Evolutionary conservation across 2,113 vertebrate genomes (phyloP), one percentile per base, ranked within the genome.

Genomic region (Oreocharis arfaki): DNA sequence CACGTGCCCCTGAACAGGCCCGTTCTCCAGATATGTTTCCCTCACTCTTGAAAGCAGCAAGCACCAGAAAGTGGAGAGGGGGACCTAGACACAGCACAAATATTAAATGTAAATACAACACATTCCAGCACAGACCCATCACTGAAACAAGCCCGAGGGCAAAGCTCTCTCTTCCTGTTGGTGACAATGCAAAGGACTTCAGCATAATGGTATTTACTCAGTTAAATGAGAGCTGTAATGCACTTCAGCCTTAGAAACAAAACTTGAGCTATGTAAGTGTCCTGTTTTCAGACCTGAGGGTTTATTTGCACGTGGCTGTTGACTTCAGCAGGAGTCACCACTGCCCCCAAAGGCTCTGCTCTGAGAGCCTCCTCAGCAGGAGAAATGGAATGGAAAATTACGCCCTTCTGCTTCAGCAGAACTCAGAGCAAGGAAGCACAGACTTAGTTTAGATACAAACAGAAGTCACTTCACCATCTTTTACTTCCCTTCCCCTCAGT

Each of bases 181-280:
- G 79, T 94, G 90, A 84, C 76, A 94, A 80, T 44, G 90, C 82
- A 90, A 88, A 93, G 76, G 73, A 81, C 85, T 94, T 88, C 75
- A 81, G 79, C 68, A 35, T 63, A 89, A 94, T 71, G 41, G 59
- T 90, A 90, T 96, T 96, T 96, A 93, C 76, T 78, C 85, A 90
- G 76, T 71, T 90, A 94, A 93, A 86, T 75, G 90, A 86, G 88
- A 89, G 68, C 79, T 96, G 68, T 33, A 53, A 95, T 28, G 73
- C 41, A 70, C 93, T 93, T 91, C 92, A 96, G 85, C 60, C 61
- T 71, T 26, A 47, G 95, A 84, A 92, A 93, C 52, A 93, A 93
- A 95, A 84, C 73, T 74, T 60, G 35, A 88, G 77, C 56, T 78
- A 19, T 80, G 30, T 24, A 77, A 94, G 76, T 37, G 71, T 27